Evolutionary conservation across 2,797 vertebrate species (phyloP).

Genomic region (Sebastolobus altivelis): DNA sequence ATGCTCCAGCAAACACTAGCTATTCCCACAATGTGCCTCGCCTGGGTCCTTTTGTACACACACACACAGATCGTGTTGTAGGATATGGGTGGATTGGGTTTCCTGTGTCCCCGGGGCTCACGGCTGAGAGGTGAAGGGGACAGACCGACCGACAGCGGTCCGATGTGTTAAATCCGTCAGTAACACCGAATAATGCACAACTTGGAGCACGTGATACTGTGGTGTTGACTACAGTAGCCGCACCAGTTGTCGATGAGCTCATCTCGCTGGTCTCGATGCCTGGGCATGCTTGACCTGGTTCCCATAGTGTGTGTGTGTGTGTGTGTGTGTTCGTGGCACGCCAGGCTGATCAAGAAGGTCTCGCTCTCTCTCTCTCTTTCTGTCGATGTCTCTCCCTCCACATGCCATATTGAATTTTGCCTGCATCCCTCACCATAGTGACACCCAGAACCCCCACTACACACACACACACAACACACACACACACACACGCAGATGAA

Average conservation of each 20-base stretch:
- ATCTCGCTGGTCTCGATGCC: slow-evolving; percentile 52
- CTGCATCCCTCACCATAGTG: slow-evolving; percentile 24
- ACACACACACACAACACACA: no score
- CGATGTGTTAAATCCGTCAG: slow-evolving; percentile 31
- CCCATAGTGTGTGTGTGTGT: slow-evolving; percentile 17
- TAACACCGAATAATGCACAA: slow-evolving; percentile 17
- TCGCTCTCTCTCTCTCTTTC: slow-evolving; percentile 3
- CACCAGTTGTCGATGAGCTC: slow-evolving; percentile 70
- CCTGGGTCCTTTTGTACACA: slow-evolving; percentile 15
- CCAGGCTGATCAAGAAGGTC: slow-evolving; percentile 21
- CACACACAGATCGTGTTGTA: slow-evolving; percentile 11
- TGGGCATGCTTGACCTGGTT: slow-evolving; percentile 65
- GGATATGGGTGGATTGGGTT: slow-evolving; percentile 20
- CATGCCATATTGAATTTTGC: slow-evolving; percentile 49
- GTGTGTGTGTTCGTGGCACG: not conserved
- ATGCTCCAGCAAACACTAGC: slow-evolving; percentile 49
- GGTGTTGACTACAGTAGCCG: slow-evolving; percentile 37
- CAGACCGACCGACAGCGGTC: slow-evolving; percentile 13
- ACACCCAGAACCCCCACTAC: slow-evolving; percentile 29
- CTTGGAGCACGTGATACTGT: slow-evolving; percentile 11
- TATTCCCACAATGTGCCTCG: slow-evolving; percentile 56
- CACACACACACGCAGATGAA: not conserved
- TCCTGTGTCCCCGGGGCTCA: slow-evolving; percentile 18
- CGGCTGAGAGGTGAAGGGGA: slow-evolving; percentile 20
- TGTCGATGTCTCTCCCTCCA: slow-evolving; percentile 1